A percentile compares a stretch with the other conserved stretches of the same genome.
Evolutionary conservation across 1,140 invertebrate species (phyloP).

Genomic region (Cyclina sinensis): DNA sequence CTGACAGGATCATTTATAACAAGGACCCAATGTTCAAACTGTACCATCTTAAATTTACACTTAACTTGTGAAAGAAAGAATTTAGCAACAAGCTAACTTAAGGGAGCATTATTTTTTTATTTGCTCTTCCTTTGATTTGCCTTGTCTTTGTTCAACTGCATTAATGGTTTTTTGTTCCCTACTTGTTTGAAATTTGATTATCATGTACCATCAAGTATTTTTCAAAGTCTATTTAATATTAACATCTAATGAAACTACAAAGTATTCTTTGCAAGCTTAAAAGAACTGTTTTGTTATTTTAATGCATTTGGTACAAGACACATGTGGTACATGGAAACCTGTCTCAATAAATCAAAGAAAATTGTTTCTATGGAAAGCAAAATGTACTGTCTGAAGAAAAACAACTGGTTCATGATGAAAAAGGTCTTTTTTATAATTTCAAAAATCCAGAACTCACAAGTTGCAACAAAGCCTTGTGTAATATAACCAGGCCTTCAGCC

Average conservation of each 20-base stretch:
- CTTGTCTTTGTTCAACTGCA: not conserved
- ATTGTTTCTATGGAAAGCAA: not conserved
- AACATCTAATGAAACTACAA: too few relatives aligned
- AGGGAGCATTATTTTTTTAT: not conserved
- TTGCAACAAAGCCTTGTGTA: not conserved
- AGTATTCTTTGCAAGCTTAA: too few relatives aligned
- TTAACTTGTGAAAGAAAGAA: too few relatives aligned
- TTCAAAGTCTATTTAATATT: too few relatives aligned
- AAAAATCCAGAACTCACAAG: not conserved
- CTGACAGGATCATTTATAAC: conserved; percentile 6
- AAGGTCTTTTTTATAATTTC: not conserved
- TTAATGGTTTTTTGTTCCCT: not conserved
- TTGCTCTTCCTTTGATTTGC: not conserved
- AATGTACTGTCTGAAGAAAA: not conserved
- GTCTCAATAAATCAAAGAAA: not conserved
- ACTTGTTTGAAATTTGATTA: not conserved
- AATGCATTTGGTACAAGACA: not conserved
- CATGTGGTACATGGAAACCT: not conserved
- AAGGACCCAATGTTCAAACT: not conserved
- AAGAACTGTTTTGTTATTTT: too few relatives aligned
- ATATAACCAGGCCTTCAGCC: not conserved
- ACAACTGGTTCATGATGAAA: not conserved
- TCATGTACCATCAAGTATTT: too few relatives aligned
- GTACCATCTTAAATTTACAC: not conserved
- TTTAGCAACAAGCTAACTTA: not conserved